These are phyloP conservation scores for Dysmachus trigonus DNA, from an alignment of 2,888 invertebrate genomes.

Conservation along the genomic window DNA sequence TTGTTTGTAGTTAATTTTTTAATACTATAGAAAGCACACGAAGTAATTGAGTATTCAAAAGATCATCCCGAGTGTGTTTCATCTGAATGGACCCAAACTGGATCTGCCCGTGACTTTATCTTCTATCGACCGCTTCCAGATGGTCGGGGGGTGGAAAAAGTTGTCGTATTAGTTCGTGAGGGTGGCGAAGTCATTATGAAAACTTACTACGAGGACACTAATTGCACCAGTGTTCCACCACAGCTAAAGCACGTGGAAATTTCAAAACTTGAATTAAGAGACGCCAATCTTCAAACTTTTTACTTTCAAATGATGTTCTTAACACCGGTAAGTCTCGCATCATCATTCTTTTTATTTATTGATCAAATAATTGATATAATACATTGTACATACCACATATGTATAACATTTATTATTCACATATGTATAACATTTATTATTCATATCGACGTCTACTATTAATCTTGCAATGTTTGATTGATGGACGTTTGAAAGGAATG, in stretches of 20 bases:
- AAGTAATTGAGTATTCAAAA: background rate
- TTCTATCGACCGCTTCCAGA: background rate
- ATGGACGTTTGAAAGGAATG: no score
- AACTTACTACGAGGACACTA: background rate
- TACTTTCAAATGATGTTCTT: constrained; percentile 11
- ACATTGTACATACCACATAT: no score
- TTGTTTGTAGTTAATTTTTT: background rate
- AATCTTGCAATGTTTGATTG: no score
- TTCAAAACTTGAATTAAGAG: background rate
- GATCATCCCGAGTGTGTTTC: constrained; percentile 1
- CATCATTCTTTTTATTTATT: background rate
- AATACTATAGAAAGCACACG: constrained; percentile 7
- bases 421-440: no score
- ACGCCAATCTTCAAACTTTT: background rate
- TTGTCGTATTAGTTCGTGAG: background rate
- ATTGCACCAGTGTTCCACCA: background rate
- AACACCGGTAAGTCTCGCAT: background rate
- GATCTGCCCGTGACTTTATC: constrained; percentile 6
- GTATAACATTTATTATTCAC: no score
- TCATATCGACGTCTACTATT: no score
- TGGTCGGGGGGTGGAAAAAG: background rate
- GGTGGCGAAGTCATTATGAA: constrained; percentile 22
- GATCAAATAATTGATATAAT: no score
- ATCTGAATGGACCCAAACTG: constrained; percentile 11
- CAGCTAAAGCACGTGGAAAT: background rate